These are phyloP conservation scores for Temnothorax curvispinosus DNA, from an alignment of 1,140 invertebrate genomes.

Conservation along the genomic window DNA sequence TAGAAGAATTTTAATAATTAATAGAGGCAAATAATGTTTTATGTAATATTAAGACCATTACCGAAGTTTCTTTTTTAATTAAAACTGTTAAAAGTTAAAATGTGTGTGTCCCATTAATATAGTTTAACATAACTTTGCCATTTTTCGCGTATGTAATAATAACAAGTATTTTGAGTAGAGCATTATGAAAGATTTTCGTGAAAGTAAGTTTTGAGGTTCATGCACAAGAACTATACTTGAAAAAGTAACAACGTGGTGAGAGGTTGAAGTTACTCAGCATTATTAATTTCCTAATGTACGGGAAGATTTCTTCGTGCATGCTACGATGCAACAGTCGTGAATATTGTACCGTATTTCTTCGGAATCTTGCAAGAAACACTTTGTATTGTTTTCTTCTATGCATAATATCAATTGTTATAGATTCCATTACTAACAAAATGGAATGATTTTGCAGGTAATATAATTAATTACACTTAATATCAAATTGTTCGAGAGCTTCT, in stretches of 20 bases:
- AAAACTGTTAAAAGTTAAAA: slow-evolving; percentile 13
- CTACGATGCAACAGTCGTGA: slow-evolving; percentile 19
- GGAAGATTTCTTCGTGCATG: slow-evolving; percentile 20
- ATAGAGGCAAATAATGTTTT: not conserved
- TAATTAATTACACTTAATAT: not conserved
- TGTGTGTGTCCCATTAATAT: slow-evolving; percentile 7
- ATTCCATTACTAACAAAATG: slow-evolving; percentile 5
- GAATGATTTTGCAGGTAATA: not conserved
- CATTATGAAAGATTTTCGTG: not conserved
- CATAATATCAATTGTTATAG: not conserved
- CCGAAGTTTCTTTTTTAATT: not conserved
- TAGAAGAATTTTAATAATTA: slow-evolving; percentile 2
- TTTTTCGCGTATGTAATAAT: slow-evolving; percentile 11
- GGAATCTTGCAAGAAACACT: not conserved
- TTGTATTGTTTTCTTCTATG: not conserved
- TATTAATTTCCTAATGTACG: slow-evolving; percentile 52
- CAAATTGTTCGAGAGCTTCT: not conserved
- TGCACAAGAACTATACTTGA: slow-evolving; percentile 13
- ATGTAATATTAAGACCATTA: not conserved
- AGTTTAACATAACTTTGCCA: not conserved
- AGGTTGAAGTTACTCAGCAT: slow-evolving; percentile 34
- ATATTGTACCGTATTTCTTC: slow-evolving; percentile 22
- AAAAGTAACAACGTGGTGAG: slow-evolving; percentile 41
- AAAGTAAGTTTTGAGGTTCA: not conserved
- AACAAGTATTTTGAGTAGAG: slow-evolving; percentile 3